These are phyloP conservation scores for Solenodon paradoxus DNA, from an alignment of 2,113 vertebrate species.

Conservation along the genomic window DNA sequence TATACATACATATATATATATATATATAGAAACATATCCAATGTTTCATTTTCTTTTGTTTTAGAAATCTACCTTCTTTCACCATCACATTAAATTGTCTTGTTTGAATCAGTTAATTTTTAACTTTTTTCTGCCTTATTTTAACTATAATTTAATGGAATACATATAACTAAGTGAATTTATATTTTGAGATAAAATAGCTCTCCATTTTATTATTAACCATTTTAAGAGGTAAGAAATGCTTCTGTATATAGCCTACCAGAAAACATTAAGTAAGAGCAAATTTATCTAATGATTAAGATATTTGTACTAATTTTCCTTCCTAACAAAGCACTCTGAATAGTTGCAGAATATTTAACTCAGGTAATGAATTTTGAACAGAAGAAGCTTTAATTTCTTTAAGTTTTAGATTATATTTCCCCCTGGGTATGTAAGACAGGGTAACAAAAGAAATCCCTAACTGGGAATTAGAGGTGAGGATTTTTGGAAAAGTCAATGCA, in stretches of 20 bases:
- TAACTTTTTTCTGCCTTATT: neutral
- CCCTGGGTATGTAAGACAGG: neutral
- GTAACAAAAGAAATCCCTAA: neutral
- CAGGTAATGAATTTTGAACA: neutral
- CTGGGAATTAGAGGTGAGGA: no score
- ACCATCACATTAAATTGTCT: neutral
- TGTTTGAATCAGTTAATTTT: neutral
- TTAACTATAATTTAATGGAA: neutral
- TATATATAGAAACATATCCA: no score
- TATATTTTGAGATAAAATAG: neutral
- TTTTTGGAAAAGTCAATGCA: neutral
- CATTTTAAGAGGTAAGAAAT: neutral
- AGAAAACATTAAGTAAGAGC: neutral
- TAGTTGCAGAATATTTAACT: neutral
- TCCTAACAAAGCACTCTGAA: neutral
- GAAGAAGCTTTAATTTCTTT: neutral
- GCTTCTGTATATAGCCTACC: neutral
- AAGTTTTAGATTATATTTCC: neutral
- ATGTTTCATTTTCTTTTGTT: neutral
- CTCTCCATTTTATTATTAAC: neutral
- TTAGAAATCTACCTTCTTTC: neutral
- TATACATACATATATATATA: no score
- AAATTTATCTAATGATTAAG: neutral
- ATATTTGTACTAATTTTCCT: neutral
- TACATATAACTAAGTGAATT: neutral